These are phyloP conservation scores for Pleuronectes platessa DNA, from an alignment of 2,113 vertebrate species.

Conservation along the genomic window DNA sequence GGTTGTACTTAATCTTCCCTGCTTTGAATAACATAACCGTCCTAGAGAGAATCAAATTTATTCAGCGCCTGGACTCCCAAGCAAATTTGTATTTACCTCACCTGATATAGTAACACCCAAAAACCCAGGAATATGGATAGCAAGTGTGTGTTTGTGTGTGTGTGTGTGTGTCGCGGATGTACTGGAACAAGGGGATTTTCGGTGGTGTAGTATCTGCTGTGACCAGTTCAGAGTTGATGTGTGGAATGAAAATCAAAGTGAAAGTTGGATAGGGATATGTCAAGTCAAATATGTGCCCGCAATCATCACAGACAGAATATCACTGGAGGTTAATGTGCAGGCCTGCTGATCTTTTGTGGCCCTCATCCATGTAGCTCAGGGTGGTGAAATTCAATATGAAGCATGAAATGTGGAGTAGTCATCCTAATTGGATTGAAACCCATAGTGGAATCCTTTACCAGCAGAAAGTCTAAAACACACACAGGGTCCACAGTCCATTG, in stretches of 20 bases:
- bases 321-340: conserved; percentile 53
- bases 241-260: conserved; percentile 67
- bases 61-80: conserved; percentile 59
- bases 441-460: conserved; percentile 50
- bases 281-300: conserved; percentile 60
- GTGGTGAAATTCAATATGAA: conserved; percentile 62
- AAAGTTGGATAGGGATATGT: conserved; percentile 63
- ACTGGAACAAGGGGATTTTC: conserved; percentile 46
- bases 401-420: conserved; percentile 71
- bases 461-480: conserved; percentile 36
- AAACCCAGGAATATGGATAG: conserved; percentile 44
- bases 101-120: conserved; percentile 65
- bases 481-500: conserved; percentile 10
- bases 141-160: background rate
- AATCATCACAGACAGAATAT: conserved; percentile 55
- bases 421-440: conserved; percentile 68
- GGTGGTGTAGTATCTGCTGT: conserved; percentile 29
- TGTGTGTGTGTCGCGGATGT: conserved; percentile 17
- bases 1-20: conserved; percentile 65
- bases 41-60: conserved; percentile 64
- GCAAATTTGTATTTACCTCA: conserved; percentile 64
- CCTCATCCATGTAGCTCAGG: conserved; percentile 48
- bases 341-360: conserved; percentile 65
- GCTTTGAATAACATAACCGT: conserved; percentile 70
- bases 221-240: conserved; percentile 41